Percentiles rank a stretch among this genome's conserved stretches.
Evolutionary conservation across 2,113 vertebrate genomes (phyloP).

Genomic region (Toxotes jaculatrix): DNA sequence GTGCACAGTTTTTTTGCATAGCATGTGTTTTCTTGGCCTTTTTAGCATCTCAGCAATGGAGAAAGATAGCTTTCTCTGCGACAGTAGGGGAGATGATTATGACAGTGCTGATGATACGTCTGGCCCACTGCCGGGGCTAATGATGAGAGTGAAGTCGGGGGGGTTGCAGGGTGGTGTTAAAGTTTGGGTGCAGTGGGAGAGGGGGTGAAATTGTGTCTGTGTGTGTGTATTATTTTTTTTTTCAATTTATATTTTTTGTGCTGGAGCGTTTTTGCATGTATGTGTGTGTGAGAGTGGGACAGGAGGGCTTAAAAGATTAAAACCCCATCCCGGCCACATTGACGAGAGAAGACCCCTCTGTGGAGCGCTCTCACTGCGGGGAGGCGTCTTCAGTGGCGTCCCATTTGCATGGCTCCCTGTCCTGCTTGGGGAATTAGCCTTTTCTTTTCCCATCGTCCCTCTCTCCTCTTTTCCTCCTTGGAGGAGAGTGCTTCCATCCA

Average conservation of each 20-base stretch:
- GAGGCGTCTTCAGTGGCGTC: slow-evolving; percentile 66
- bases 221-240: neutral
- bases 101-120: slow-evolving; percentile 43
- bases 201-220: slow-evolving; percentile 6
- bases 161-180: slow-evolving; percentile 24
- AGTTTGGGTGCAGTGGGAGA: slow-evolving; percentile 7
- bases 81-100: slow-evolving; percentile 31
- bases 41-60: neutral
- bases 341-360: slow-evolving; percentile 61
- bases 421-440: slow-evolving; percentile 76
- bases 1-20: neutral
- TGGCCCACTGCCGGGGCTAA: slow-evolving; percentile 44
- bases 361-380: slow-evolving; percentile 68
- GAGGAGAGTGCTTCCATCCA: slow-evolving; percentile 59
- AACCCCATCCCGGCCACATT: slow-evolving; percentile 57
- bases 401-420: slow-evolving; percentile 77
- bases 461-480: slow-evolving; percentile 67
- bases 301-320: slow-evolving; percentile 78
- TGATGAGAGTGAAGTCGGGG: slow-evolving; percentile 28
- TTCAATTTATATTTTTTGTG: slow-evolving; percentile 30
- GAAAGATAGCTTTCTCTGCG: slow-evolving; percentile 5
- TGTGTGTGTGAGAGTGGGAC: slow-evolving; percentile 24
- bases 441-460: slow-evolving; percentile 65
- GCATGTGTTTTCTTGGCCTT: neutral
- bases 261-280: slow-evolving; percentile 15